Evolutionary conservation across 1,140 invertebrate genomes (phyloP).

Genomic region (Drosophila grimshawi): DNA sequence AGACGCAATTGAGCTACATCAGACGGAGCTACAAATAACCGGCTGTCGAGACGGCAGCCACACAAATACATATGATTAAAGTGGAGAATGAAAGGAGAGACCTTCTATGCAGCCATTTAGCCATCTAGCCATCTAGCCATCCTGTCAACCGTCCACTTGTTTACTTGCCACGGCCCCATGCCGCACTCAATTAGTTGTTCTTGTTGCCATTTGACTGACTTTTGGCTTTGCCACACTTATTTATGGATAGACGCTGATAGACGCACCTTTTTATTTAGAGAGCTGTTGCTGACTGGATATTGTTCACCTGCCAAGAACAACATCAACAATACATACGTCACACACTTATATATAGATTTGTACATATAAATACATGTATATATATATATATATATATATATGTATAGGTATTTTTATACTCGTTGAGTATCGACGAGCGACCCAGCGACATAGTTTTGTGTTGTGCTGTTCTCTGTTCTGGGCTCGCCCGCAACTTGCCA

Average conservation of each 20-base stretch:
- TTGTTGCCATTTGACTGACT: constrained; percentile 63
- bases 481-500: constrained; percentile 59
- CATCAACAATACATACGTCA: constrained; percentile 10
- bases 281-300: constrained; percentile 19
- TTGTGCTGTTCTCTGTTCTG: constrained; percentile 56
- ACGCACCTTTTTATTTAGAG: constrained; percentile 62
- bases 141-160: constrained; percentile 6
- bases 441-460: constrained; percentile 77
- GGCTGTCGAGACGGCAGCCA: neutral
- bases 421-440: constrained; percentile 50
- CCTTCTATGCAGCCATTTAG: neutral
- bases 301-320: constrained; percentile 7
- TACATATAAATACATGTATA: neutral
- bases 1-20: constrained; percentile 8
- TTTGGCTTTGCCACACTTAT: constrained; percentile 43
- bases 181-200: constrained; percentile 29
- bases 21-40: constrained; percentile 13
- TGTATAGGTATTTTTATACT: too few relatives aligned
- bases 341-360: neutral
- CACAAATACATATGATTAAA: constrained; percentile 20
- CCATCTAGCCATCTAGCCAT: neutral
- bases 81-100: neutral
- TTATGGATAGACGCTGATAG: constrained; percentile 69
- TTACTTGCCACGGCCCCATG: constrained; percentile 19
- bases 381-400: constrained; percentile 1